phyloP scores from a whole-genome alignment of 2,888 invertebrate species.

The Perizoma flavofasciatum region DNA sequence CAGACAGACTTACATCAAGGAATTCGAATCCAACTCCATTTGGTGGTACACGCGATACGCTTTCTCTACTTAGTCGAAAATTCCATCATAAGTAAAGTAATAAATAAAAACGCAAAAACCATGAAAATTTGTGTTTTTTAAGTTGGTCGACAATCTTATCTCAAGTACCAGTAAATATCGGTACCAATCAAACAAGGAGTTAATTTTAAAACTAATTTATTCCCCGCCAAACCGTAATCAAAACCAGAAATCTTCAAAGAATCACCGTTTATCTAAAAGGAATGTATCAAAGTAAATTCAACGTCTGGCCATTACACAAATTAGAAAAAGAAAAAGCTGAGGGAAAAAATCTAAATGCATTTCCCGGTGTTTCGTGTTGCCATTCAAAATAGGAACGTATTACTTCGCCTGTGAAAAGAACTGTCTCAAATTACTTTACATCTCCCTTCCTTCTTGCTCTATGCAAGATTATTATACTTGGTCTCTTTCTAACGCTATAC shows the following conservation, averaged over 20 bases:
- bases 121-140: too few species aligned
- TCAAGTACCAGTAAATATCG: background rate
- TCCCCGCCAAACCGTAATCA: constrained; percentile 37
- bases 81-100: too few species aligned
- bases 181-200: constrained; percentile 12
- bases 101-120: too few species aligned
- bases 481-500: constrained; percentile 69
- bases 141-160: too few species aligned
- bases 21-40: too few species aligned
- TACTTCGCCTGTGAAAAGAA: constrained; percentile 80
- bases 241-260: constrained; percentile 42
- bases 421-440: constrained; percentile 82
- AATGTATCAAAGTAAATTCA: constrained; percentile 75
- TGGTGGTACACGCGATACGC: too few species aligned
- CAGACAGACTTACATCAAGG: too few species aligned
- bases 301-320: constrained; percentile 71
- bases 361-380: constrained; percentile 81
- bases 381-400: constrained; percentile 83
- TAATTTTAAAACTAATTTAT: constrained; percentile 28
- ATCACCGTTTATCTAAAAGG: constrained; percentile 55
- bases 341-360: constrained; percentile 75
- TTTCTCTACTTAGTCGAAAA: too few species aligned
- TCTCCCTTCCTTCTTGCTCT: constrained; percentile 50
- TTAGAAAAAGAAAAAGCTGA: constrained; percentile 62
- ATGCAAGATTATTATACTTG: constrained; percentile 39